phyloP scores from a whole-genome alignment of 2,113 vertebrate genomes.

The Etia nguti region DNA sequence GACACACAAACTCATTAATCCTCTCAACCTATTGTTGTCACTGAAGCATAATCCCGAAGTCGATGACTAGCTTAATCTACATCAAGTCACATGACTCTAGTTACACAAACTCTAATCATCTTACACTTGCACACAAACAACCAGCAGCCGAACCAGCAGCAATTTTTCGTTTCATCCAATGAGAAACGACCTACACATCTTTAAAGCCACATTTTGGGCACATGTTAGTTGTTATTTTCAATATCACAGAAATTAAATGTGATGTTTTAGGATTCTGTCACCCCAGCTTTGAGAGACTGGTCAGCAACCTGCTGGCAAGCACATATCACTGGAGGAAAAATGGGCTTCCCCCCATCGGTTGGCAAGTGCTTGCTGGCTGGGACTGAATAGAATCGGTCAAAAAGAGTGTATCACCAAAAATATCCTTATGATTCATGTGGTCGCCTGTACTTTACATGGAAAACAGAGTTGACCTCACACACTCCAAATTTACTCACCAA shows the following conservation, averaged over 20 bases:
- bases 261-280: background rate
- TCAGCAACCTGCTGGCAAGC: background rate
- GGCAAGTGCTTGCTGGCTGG: background rate
- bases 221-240: background rate
- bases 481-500: background rate
- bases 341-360: background rate
- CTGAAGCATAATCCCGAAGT: constrained; percentile 32
- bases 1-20: constrained; percentile 25
- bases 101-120: constrained; percentile 14
- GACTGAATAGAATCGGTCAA: background rate
- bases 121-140: background rate
- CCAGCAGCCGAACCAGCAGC: background rate
- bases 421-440: background rate
- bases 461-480: background rate
- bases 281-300: background rate
- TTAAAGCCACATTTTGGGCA: background rate
- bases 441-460: background rate
- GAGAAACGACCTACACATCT: background rate
- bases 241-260: background rate
- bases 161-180: background rate
- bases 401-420: background rate
- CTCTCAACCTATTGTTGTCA: constrained; percentile 8
- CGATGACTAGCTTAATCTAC: constrained; percentile 38
- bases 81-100: constrained; percentile 16
- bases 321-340: background rate